These are phyloP conservation scores for Aphodius granarius DNA, from an alignment of 2,888 invertebrate species.

Conservation along the genomic window DNA sequence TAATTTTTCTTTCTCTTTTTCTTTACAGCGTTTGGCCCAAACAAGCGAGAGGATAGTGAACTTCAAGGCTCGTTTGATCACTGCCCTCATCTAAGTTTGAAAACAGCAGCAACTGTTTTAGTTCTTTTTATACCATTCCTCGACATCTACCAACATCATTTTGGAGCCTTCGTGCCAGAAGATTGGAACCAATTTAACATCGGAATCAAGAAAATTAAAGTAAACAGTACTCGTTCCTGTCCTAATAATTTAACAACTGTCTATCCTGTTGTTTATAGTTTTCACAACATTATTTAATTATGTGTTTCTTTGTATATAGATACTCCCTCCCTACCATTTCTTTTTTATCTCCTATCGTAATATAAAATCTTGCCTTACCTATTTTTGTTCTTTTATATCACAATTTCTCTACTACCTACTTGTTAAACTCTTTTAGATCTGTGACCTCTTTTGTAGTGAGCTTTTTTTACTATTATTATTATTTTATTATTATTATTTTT, in stretches of 20 bases:
- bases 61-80: conserved; percentile 90
- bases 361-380: conserved; percentile 13
- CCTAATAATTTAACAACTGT: conserved; percentile 4
- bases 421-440: not conserved
- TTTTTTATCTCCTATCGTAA: conserved; percentile 12
- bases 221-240: not conserved
- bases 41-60: conserved; percentile 90
- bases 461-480: conserved; percentile 5
- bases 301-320: conserved; percentile 21
- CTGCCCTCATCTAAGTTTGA: conserved; percentile 76
- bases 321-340: too few relatives aligned
- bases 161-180: not conserved
- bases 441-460: not conserved
- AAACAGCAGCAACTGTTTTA: conserved; percentile 5
- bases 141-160: conserved; percentile 8
- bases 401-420: too few relatives aligned
- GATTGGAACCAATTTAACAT: not conserved
- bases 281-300: conserved; percentile 18
- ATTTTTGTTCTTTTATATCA: not conserved
- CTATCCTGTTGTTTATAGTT: conserved; percentile 14
- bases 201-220: not conserved
- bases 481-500: conserved; percentile 8
- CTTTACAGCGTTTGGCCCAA: conserved; percentile 74
- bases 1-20: conserved; percentile 33
- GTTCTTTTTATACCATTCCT: not conserved